Evolutionary conservation across 53 echinoderm and acorn worm genomes (phyloP), one percentile per base, ranked within the genome.

Genomic region (Astropecten irregularis): DNA sequence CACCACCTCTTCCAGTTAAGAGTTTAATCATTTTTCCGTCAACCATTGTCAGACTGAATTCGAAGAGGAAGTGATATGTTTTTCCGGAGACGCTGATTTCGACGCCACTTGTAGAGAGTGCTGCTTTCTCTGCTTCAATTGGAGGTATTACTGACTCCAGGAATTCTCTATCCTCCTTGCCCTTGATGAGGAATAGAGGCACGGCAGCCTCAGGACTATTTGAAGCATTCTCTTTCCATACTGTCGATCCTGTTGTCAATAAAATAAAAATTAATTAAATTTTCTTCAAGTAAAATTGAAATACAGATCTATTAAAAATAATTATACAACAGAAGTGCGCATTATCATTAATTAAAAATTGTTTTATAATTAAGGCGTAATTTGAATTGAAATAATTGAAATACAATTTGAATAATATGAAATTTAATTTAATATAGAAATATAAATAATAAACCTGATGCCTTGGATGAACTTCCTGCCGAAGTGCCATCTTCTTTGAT

Each of bases 21-120:
- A 68, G 26, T 13, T 46, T 68, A 5, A 68, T 58, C 58, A 58
- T 58, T 9, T 58, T 58, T 10, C 68, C 68, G 27, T 68, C 68
- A 1, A 68, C 46, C 68, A 68, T 68, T 68, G 68, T 68, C 28
- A 68, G 28, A 46, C 26, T 68, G 26, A 68, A 68, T 8, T 68
- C 44, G 46, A 68, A 68, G 9, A 15, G 19, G 47, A 68, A 68
- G 25, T 68, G 68, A 15, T 42, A 26, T 44, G 42, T 13, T 68
- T 25, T 44, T 44, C 47, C 68, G 27, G 68, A 68, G 68, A 68
- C 27, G 9, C 13, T 40, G 26, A 68, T 23, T 3, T 68, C 68
- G 9, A 68, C 46, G 38, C 44, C 68, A 26, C 9, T 44, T 26
- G 42, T 68, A 18, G 47, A 68, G 44, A 68, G 3, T 11, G 21